A percentile compares a stretch with the other conserved stretches of the same genome.
These are phyloP conservation scores for Apostichopus parvimensis DNA, from an alignment of 35 echinoderm and acorn worm genomes.

Conservation along the genomic window DNA sequence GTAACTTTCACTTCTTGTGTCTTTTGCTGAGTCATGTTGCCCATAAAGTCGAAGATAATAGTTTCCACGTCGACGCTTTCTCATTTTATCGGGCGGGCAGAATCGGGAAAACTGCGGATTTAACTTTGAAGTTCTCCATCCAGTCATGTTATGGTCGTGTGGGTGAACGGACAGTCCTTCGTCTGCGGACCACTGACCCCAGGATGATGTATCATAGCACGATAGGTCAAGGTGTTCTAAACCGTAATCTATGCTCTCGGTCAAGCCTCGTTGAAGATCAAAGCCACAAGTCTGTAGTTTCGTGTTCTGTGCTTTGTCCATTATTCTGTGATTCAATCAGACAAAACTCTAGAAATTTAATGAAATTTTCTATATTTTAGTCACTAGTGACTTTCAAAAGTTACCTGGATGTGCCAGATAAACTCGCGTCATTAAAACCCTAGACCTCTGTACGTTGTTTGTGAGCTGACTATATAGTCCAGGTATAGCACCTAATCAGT, in stretches of 20 bases:
- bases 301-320: no score
- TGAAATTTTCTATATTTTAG: no score
- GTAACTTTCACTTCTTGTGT: constrained; percentile 33
- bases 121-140: constrained; percentile 19
- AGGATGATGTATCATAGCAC: background rate
- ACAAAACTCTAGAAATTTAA: no score
- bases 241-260: background rate
- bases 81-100: constrained; percentile 1
- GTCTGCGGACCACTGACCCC: background rate
- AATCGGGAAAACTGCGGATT: background rate
- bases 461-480: no score
- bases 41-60: background rate
- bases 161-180: background rate
- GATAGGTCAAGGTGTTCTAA: background rate
- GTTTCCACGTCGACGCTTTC: background rate
- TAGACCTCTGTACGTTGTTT: no score
- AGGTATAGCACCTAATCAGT: no score
- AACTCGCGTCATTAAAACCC: no score
- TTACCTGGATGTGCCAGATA: no score
- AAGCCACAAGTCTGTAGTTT: background rate
- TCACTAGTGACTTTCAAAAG: no score
- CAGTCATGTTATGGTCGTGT: background rate
- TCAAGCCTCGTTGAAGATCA: background rate
- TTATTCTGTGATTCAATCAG: no score
- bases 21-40: background rate